Base-by-base conservation (phyloP, 2,888 invertebrate genomes). In the Drosophila buzzatii region DNA sequence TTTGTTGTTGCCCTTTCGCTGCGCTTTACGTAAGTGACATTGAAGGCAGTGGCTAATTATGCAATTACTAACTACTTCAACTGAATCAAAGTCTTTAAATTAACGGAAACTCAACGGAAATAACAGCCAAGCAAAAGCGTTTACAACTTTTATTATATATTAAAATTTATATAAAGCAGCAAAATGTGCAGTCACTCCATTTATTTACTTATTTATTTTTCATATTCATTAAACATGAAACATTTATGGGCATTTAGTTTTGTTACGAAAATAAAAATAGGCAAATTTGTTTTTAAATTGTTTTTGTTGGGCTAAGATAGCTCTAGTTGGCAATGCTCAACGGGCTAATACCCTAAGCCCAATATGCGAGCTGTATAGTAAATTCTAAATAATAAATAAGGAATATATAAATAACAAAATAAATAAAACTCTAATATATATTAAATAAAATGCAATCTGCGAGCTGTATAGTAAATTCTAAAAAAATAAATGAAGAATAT, bases 21-120 rank as follows among this genome's bases (percentile, higher is more conserved):
- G 55, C 47, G 67, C 49, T 70, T 88, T 88, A 82, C 85, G 78
- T 88, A 85, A 85, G 79, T 71, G 63, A 70, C 69, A 79, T 65
- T 79, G 73, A 73, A 61, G 62, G 63, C 71, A 76, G 64, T 42
- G 61, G 59, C 74, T 85, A 87, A 88, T 82, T 85, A 79, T 88
- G 85, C 88, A 85, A 84, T 85, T 88, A 87, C 64, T 16, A 87
- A 85, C 64, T 31, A 37, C 27, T 64, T 70, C 59, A 64, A 61
- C 49, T 64, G 33, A 67, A 63, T 41, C 33, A 18, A 33, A 61
- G 45, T 53, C 56, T 35, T 35, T 37, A 72, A 63, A 33, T 67
- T 45, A 67, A 53, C 63, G 56, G 33, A 73, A 70, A 59, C 33
- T 58, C 51, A 55, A 41, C 51, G 53, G 57, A 73, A 67, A 70